Conservation (phyloP, 2,888 invertebrate genomes). For the Nysson spinosus region DNA sequence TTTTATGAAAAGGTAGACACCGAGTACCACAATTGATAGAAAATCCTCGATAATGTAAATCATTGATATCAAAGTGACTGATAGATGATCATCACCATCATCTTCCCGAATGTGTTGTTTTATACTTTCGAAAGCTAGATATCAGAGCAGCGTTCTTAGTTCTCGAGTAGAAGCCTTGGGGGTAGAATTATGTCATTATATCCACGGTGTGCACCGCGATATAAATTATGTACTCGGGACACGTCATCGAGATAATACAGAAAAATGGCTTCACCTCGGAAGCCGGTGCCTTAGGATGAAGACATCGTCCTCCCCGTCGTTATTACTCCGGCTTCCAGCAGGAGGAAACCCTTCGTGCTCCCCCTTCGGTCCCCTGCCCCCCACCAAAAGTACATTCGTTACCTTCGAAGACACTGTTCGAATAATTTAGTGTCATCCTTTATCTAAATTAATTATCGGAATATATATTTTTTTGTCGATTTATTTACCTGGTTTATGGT, state of each 20-base stretch:
- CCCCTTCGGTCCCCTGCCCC: not conserved
- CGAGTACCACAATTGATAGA: too few relatives aligned
- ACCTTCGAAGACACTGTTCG: too few relatives aligned
- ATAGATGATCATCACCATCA: too few relatives aligned
- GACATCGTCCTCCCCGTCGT: slow-evolving; percentile 61
- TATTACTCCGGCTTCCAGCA: slow-evolving; percentile 35
- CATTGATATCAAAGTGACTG: too few relatives aligned
- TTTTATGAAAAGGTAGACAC: too few relatives aligned
- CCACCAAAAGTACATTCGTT: slow-evolving; percentile 64
- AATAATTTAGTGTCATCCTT: too few relatives aligned
- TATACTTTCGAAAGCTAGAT: too few relatives aligned
- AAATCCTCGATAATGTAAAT: too few relatives aligned
- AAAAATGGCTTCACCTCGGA: slow-evolving; percentile 69
- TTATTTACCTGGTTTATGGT: too few relatives aligned
- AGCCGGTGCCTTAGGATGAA: slow-evolving; percentile 61
- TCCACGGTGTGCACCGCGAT: slow-evolving; percentile 52
- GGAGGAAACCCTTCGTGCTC: slow-evolving; percentile 17
- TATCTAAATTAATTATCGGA: too few relatives aligned
- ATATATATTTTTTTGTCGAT: too few relatives aligned
- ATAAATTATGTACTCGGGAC: slow-evolving; percentile 67
- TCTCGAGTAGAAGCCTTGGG: slow-evolving; percentile 6
- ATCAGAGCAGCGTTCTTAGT: slow-evolving; percentile 3
- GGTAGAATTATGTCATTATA: slow-evolving; percentile 68
- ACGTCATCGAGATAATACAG: slow-evolving; percentile 71
- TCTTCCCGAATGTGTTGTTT: too few relatives aligned